Percentiles rank a stretch among this genome's conserved stretches.
Evolutionary conservation across 2,113 vertebrate species (phyloP).

Genomic region (Gallinago media): DNA sequence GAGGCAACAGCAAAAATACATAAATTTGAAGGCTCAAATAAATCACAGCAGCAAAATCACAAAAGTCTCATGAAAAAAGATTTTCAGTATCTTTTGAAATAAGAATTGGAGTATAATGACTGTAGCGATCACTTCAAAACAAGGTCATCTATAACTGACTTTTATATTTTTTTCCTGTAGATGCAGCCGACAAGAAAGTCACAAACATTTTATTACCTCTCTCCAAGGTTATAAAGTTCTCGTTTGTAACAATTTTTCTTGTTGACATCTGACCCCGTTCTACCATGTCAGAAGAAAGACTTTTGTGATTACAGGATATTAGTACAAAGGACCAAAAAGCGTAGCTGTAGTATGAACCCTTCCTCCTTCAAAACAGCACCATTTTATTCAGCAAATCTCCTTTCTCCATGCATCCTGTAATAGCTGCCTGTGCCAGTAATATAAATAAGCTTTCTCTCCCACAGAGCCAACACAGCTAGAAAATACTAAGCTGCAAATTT

Average conservation of each 20-base stretch:
- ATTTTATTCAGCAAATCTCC: conserved; percentile 6
- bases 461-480: background rate
- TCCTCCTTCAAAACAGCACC: background rate
- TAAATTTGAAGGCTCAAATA: background rate
- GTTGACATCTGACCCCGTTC: background rate
- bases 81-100: conserved; percentile 14
- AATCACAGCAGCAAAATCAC: background rate
- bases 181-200: background rate
- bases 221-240: conserved; percentile 23
- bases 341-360: background rate
- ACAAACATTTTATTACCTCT: conserved; percentile 15
- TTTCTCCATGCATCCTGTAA: background rate
- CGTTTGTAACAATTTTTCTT: conserved; percentile 28
- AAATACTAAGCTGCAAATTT: conserved; percentile 31
- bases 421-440: background rate
- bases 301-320: background rate
- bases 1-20: background rate
- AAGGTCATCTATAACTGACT: background rate
- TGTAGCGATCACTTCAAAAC: background rate
- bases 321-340: background rate
- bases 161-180: background rate
- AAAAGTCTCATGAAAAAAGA: background rate
- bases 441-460: conserved; percentile 21
- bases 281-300: background rate
- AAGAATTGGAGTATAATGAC: background rate